phyloP scores from a whole-genome alignment of 2,888 invertebrate genomes.

The Mimas tiliae region DNA sequence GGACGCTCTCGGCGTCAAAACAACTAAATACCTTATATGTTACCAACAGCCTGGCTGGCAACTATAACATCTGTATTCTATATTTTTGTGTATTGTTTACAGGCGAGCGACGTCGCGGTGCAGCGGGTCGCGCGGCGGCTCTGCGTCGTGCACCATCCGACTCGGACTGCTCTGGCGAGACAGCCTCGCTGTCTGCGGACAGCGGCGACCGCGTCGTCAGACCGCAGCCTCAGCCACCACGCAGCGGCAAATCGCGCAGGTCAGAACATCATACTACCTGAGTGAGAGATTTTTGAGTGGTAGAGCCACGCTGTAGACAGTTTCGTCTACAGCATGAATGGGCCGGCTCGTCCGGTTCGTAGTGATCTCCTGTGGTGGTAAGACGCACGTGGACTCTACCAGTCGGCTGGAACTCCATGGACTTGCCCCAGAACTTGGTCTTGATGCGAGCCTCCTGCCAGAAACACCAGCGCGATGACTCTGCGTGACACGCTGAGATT shows the following conservation, averaged over 20 bases:
- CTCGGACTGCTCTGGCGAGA: constrained; percentile 81
- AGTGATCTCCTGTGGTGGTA: constrained; percentile 74
- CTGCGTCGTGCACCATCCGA: constrained; percentile 76
- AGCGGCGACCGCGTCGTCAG: constrained; percentile 73
- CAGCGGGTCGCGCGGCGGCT: constrained; percentile 71
- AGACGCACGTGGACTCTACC: constrained; percentile 88
- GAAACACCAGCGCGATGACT: constrained; percentile 90
- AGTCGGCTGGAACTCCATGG: constrained; percentile 94
- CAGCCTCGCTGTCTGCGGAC: constrained; percentile 79
- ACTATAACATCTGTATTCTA: neutral
- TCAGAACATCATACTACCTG: constrained; percentile 32
- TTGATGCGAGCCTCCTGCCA: constrained; percentile 94
- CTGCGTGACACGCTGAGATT: constrained; percentile 91
- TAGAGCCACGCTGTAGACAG: too few species aligned
- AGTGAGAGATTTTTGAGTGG: neutral
- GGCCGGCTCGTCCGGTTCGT: too few species aligned
- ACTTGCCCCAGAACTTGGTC: constrained; percentile 96
- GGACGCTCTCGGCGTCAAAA: too few species aligned
- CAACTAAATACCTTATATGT: too few species aligned
- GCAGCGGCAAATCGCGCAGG: constrained; percentile 67
- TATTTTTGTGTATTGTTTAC: constrained; percentile 25
- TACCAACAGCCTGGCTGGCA: too few species aligned
- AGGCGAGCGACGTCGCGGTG: constrained; percentile 78
- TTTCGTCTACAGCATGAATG: too few species aligned
- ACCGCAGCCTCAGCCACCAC: constrained; percentile 60